These are phyloP conservation scores for Hyperopisus bebe DNA, from an alignment of 2,113 vertebrate genomes.

Conservation along the genomic window DNA sequence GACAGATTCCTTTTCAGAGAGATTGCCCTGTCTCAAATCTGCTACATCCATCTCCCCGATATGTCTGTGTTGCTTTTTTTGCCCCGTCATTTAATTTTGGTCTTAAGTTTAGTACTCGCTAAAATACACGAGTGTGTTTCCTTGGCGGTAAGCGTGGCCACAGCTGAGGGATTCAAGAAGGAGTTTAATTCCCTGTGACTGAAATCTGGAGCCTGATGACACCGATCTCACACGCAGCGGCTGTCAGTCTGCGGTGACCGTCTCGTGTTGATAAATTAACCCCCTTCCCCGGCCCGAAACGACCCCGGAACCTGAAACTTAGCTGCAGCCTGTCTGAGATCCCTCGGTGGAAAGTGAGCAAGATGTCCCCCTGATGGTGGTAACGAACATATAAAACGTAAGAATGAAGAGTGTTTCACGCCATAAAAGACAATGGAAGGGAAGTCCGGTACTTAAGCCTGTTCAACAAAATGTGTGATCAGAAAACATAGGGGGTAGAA, in stretches of 20 bases:
- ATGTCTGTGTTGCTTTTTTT: neutral
- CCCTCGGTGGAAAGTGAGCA: neutral
- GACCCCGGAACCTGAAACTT: neutral
- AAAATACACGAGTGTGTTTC: neutral
- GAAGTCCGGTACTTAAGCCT: neutral
- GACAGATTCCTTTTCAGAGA: neutral
- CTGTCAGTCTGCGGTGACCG: neutral
- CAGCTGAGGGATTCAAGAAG: neutral
- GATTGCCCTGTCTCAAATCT: neutral
- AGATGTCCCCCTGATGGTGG: neutral
- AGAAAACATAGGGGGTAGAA: neutral
- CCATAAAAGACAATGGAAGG: neutral
- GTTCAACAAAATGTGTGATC: neutral
- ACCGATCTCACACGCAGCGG: neutral
- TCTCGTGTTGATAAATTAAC: neutral
- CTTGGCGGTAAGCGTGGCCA: neutral
- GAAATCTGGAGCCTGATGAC: neutral
- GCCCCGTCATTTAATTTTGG: neutral
- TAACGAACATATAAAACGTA: neutral
- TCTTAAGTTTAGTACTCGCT: neutral
- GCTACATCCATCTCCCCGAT: neutral
- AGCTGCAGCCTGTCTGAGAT: neutral
- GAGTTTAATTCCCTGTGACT: neutral
- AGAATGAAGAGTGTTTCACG: neutral
- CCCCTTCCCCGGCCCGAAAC: neutral